Evolutionary conservation across 1,140 invertebrate species (phyloP).

Genomic region (Euwallacea fornicatus): DNA sequence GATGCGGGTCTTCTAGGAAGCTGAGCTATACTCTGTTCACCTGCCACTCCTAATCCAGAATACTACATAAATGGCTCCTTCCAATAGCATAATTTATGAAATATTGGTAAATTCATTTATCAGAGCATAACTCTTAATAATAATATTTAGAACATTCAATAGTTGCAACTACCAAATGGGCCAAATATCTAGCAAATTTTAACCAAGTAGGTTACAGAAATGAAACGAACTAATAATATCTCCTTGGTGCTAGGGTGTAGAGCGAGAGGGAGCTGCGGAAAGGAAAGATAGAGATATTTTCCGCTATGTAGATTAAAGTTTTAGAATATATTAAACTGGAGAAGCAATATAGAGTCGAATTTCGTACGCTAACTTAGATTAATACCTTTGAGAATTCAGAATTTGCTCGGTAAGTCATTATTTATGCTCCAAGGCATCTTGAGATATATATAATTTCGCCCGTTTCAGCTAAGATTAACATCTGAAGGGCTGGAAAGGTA

Average conservation of each 20-base stretch:
- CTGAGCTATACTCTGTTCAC: constrained; percentile 6
- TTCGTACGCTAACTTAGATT: constrained; percentile 45
- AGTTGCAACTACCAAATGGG: no score
- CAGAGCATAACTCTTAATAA: no score
- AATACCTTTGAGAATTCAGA: constrained; percentile 43
- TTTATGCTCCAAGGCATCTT: constrained; percentile 41
- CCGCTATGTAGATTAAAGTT: constrained; percentile 39
- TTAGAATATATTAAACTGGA: constrained; percentile 44
- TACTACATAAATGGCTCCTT: no score
- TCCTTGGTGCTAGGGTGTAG: background rate
- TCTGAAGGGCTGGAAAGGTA: constrained; percentile 29
- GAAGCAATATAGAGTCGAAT: constrained; percentile 42
- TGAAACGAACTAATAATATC: no score
- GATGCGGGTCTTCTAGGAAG: constrained; percentile 34
- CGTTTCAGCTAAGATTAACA: constrained; percentile 34
- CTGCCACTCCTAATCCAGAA: background rate
- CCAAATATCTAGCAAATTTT: no score
- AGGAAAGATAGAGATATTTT: constrained; percentile 32
- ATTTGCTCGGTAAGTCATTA: constrained; percentile 41
- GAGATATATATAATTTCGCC: constrained; percentile 41
- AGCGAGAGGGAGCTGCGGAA: constrained; percentile 24
- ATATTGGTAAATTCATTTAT: no score
- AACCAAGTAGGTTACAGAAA: no score
- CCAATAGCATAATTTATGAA: no score
- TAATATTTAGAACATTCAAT: no score